These are phyloP conservation scores for Allolobophora icterica DNA, from an alignment of 2,888 invertebrate genomes.

Conservation along the genomic window DNA sequence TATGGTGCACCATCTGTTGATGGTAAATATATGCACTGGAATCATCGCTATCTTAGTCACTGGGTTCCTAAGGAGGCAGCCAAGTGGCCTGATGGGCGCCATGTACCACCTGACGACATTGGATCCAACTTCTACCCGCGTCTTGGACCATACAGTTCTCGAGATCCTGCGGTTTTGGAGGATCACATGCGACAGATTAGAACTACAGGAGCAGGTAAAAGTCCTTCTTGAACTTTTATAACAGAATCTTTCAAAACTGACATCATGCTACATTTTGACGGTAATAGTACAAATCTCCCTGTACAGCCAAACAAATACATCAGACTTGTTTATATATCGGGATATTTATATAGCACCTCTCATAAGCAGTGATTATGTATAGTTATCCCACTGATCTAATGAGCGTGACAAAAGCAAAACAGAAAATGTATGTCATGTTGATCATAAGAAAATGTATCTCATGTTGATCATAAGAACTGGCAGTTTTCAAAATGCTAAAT, in stretches of 20 bases:
- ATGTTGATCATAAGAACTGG: background rate
- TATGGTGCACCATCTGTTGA: conserved; percentile 60
- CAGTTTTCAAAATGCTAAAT: background rate
- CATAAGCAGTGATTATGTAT: no score
- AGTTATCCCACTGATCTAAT: background rate
- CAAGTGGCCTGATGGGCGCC: conserved; percentile 67
- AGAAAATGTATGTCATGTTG: background rate
- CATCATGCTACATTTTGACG: background rate
- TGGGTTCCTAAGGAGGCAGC: conserved; percentile 63
- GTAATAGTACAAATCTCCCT: background rate
- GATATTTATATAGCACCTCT: background rate
- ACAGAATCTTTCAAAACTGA: conserved; percentile 15
- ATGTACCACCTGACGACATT: conserved; percentile 70
- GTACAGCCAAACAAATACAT: background rate
- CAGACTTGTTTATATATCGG: background rate
- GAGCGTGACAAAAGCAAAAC: background rate
- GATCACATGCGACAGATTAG: conserved; percentile 72
- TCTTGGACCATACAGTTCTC: conserved; percentile 70
- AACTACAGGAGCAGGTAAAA: conserved; percentile 69
- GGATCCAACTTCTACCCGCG: conserved; percentile 70
- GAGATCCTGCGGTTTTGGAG: conserved; percentile 67
- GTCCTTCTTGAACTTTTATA: background rate
- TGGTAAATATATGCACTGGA: conserved; percentile 64
- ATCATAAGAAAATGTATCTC: no score
- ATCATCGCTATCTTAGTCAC: conserved; percentile 63